Base-by-base conservation (phyloP, 2,888 invertebrate genomes). In the Andrena marginata region DNA sequence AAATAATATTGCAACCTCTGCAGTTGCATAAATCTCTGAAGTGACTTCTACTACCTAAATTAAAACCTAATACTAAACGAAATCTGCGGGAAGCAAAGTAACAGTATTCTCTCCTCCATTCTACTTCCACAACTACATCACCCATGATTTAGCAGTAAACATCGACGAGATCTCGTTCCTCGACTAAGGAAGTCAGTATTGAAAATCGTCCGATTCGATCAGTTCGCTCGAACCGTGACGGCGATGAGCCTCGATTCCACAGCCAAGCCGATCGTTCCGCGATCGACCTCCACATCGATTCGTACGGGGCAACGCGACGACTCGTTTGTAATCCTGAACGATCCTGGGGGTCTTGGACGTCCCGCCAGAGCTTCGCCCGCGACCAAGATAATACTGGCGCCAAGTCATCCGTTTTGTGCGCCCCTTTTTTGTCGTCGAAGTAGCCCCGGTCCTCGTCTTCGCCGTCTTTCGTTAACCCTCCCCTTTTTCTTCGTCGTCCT, bases 361-460 rank as follows among this genome's bases (percentile, higher is more conserved):
- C 69, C 76, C 89, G 75, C 81, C 75, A 85, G 87, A 87, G 89
- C 82, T 87, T 86, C 77, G 79, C 82, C 79, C 75, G 85, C 76
- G 79, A 42, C 73, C 80, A 75, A 87, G 87, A 90, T 86, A 87
- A 85, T 77, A 84, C 83, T 87, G 90, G 90, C 89, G 90, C 88
- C 90, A 87, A 87, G 80, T 77, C 77, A 77, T 60, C 69, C 65
- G 68, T 77, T 69, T 76, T 75, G 51, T 33, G 5, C 7, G 59
- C 78, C 51, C 73, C n/a, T n/a, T 76, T 80, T 78, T 84, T 80
- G 62, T 76, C 77, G 48, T 82, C 63, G 54, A 59, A 49, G 68
- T 64, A 42, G 56, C 35, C 70, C 59, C 23, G 67, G 60, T 49
- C 54, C 63, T 51, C 73, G 70, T 71, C 67, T 82, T 69, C 29